These are phyloP conservation scores for Adineta ricciae DNA, from an alignment of 2,888 invertebrate species.

Conservation along the genomic window DNA sequence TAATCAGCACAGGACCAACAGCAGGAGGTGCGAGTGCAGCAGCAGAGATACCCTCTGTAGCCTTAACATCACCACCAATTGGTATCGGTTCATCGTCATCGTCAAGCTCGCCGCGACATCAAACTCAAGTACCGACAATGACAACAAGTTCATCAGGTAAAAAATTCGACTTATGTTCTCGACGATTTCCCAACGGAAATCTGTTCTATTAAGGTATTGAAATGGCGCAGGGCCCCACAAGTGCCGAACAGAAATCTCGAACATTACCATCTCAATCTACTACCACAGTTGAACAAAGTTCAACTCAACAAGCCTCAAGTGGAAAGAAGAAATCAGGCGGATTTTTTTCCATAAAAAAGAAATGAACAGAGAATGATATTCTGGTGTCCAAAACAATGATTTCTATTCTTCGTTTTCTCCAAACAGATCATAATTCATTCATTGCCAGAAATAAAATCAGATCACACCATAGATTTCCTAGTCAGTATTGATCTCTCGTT, in stretches of 20 bases:
- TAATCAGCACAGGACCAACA: neutral
- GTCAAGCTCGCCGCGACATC: neutral
- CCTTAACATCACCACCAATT: neutral
- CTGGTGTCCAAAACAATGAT: neutral
- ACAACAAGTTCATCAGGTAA: conserved; percentile 12
- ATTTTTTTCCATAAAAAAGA: conserved; percentile 12
- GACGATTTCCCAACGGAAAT: too few relatives aligned
- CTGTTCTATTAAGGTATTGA: neutral
- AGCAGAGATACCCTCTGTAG: neutral
- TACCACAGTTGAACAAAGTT: neutral
- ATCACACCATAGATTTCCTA: neutral
- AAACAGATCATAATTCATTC: neutral
- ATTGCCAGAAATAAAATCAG: neutral
- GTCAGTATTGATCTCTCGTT: neutral
- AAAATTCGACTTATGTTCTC: too few relatives aligned
- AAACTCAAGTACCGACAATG: neutral
- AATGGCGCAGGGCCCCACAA: neutral
- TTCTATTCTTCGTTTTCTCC: neutral
- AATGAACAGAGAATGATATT: conserved; percentile 7
- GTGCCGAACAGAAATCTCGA: conserved; percentile 14
- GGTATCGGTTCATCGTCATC: neutral
- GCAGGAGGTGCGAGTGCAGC: neutral
- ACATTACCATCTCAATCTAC: conserved; percentile 8
- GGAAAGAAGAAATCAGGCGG: conserved; percentile 14
- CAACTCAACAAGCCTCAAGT: conserved; percentile 2